Conservation (phyloP, 1,140 invertebrate genomes). For the Platyscapa corneri region DNA sequence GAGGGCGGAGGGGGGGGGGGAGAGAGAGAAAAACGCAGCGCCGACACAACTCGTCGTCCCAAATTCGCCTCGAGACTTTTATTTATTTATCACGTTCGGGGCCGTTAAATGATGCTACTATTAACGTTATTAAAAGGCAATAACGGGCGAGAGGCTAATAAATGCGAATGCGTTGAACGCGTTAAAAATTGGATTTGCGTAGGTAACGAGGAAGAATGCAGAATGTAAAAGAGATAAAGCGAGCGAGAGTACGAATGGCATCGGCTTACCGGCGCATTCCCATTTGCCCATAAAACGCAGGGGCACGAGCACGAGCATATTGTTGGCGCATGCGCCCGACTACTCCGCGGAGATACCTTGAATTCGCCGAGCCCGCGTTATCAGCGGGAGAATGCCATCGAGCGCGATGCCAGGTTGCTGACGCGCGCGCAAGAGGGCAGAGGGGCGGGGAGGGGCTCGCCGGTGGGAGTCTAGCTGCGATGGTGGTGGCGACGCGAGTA, state of each 20-base stretch:
- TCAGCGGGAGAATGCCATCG: not conserved
- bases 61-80: no score
- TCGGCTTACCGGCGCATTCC: no score
- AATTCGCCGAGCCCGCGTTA: not conserved
- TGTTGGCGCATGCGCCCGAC: no score
- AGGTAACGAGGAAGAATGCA: not conserved
- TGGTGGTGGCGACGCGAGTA: constrained; percentile 46
- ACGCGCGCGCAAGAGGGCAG: no score
- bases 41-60: no score
- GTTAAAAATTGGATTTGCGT: not conserved
- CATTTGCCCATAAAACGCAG: no score
- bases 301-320: not conserved
- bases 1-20: no score
- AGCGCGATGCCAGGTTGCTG: not conserved
- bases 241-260: not conserved
- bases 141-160: not conserved
- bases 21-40: no score
- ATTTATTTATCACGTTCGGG: no score
- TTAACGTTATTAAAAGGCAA: not conserved
- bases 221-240: not conserved
- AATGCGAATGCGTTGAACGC: not conserved
- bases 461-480: constrained; percentile 6
- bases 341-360: not conserved
- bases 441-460: not conserved
- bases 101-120: not conserved